Evolutionary conservation across 2,797 vertebrate species (phyloP).

Genomic region (Odontamblyopus lacepedii): DNA sequence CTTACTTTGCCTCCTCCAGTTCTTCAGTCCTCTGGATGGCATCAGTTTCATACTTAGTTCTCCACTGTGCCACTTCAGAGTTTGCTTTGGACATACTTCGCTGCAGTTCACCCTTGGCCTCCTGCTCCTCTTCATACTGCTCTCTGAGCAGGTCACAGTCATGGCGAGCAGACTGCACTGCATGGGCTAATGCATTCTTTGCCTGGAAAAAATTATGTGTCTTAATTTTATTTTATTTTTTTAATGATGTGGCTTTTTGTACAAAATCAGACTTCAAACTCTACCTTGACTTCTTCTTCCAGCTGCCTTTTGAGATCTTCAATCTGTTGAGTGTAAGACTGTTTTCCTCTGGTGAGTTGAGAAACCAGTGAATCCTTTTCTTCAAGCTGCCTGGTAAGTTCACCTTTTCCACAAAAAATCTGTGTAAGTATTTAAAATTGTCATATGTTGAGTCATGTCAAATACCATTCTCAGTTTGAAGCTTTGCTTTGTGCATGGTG

Average conservation of each 20-base stretch:
- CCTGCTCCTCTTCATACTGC: constrained; percentile 86
- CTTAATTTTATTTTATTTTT: no score
- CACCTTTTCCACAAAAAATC: constrained; percentile 62
- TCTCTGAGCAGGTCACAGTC: constrained; percentile 80
- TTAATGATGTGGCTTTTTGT: not conserved
- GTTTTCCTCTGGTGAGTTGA: constrained; percentile 82
- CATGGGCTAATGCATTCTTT: constrained; percentile 84
- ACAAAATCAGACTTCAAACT: not conserved
- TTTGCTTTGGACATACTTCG: constrained; percentile 86
- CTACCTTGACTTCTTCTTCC: constrained; percentile 83
- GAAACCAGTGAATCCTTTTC: constrained; percentile 82
- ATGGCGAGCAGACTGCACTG: constrained; percentile 80
- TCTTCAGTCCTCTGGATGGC: constrained; percentile 88
- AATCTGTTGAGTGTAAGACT: constrained; percentile 80
- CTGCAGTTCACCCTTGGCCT: constrained; percentile 85
- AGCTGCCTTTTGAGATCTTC: constrained; percentile 85
- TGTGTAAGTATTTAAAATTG: not conserved
- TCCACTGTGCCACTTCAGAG: constrained; percentile 88
- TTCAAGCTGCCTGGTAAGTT: constrained; percentile 79
- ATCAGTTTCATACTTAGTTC: constrained; percentile 89
- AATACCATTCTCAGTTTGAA: constrained; percentile 86
- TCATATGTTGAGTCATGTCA: not conserved
- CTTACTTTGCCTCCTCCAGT: constrained; percentile 88
- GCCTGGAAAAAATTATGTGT: constrained; percentile 74
- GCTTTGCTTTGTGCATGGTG: constrained; percentile 82